A percentile compares a stretch with the other conserved stretches of the same genome.
Evolutionary conservation across 2,888 invertebrate genomes (phyloP).

Genomic region (Clanis bilineata): DNA sequence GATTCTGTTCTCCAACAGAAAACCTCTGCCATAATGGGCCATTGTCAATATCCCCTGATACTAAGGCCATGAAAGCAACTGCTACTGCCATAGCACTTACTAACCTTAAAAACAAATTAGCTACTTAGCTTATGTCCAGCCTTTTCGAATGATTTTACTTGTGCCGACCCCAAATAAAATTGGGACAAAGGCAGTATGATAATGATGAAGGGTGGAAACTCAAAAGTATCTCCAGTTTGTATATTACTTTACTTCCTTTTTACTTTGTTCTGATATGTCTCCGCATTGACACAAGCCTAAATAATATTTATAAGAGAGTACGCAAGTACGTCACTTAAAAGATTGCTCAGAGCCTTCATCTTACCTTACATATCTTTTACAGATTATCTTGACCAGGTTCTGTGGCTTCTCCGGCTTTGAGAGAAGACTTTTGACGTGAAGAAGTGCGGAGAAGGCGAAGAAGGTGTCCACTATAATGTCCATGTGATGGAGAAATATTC

Average conservation of each 20-base stretch:
- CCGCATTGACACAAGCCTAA: too few relatives aligned
- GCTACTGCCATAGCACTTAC: slow-evolving; percentile 29
- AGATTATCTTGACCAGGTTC: background rate
- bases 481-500: background rate
- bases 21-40: slow-evolving; percentile 37
- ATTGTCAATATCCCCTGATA: slow-evolving; percentile 21
- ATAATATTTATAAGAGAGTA: too few relatives aligned
- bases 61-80: slow-evolving; percentile 29
- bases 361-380: background rate
- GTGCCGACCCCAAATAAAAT: too few relatives aligned
- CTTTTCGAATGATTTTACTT: too few relatives aligned
- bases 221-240: too few relatives aligned
- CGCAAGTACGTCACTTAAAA: too few relatives aligned
- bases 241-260: too few relatives aligned
- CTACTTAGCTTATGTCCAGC: too few relatives aligned
- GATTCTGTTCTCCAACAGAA: slow-evolving; percentile 23
- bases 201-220: too few relatives aligned
- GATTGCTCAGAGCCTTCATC: background rate
- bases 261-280: too few relatives aligned
- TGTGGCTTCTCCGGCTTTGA: background rate
- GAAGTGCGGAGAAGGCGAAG: background rate
- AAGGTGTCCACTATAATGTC: background rate
- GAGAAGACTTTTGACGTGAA: background rate
- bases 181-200: too few relatives aligned
- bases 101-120: slow-evolving; percentile 28